Evolutionary conservation across 2,888 invertebrate genomes (phyloP).

Genomic region (Drosophila demipolita): DNA sequence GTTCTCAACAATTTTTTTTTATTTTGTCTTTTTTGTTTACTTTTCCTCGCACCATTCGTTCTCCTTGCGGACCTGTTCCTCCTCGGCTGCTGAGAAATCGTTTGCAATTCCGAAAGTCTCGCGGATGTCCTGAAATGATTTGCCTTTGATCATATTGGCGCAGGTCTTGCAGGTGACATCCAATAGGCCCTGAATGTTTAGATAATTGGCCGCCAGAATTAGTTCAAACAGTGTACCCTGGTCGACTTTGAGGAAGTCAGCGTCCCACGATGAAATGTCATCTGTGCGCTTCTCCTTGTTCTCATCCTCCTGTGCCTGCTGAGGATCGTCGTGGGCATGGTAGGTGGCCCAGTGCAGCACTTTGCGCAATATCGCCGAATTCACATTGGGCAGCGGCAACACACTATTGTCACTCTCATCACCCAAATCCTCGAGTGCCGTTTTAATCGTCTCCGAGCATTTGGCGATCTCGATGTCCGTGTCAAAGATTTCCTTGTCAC

Average conservation of each 20-base stretch:
- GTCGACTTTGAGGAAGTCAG: conserved; percentile 99
- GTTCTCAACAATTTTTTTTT: neutral
- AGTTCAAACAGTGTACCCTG: conserved; percentile 98
- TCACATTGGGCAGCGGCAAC: conserved; percentile 98
- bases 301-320: conserved; percentile 98
- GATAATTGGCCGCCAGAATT: conserved; percentile 98
- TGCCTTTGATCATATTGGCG: conserved; percentile 99
- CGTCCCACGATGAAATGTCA: conserved; percentile 99
- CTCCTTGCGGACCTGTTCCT: conserved; percentile 98
- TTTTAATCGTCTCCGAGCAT: conserved; percentile 99
- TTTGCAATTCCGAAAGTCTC: conserved; percentile 99
- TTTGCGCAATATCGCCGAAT: conserved; percentile 97
- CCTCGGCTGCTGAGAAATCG: conserved; percentile 97
- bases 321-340: conserved; percentile 96
- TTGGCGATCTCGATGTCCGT: conserved; percentile 99
- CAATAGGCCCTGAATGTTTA: conserved; percentile 97
- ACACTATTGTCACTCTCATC: conserved; percentile 96
- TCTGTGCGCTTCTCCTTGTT: conserved; percentile 99
- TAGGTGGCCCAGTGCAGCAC: conserved; percentile 97
- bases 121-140: conserved; percentile 98
- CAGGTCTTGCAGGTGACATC: conserved; percentile 99
- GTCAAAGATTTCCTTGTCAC: conserved; percentile 97
- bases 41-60: conserved; percentile 91
- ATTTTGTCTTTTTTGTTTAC: conserved; percentile 35
- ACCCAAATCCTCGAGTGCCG: conserved; percentile 97